Percentiles rank a stretch among this genome's conserved stretches.
Conservation (phyloP, 2,797 vertebrate species). For the Sciurus vulgaris region DNA sequence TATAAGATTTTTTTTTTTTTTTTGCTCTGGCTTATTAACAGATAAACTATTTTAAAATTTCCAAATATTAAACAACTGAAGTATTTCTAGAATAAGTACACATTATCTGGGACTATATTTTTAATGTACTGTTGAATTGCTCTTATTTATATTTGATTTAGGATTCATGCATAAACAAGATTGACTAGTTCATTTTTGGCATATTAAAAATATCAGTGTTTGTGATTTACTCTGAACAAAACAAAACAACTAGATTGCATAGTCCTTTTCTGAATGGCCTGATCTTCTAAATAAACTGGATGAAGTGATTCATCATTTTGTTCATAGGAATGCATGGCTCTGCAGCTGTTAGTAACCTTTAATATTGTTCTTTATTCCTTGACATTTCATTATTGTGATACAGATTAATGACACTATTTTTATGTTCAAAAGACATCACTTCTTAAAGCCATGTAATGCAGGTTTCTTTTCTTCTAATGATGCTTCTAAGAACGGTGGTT, state of each 20-base stretch:
- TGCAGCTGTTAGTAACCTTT: slow-evolving; percentile 44
- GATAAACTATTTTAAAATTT: not conserved
- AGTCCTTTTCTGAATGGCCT: not conserved
- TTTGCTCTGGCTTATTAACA: not conserved
- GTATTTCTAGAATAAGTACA: not conserved
- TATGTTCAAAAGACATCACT: slow-evolving; percentile 41
- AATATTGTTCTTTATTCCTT: slow-evolving; percentile 56
- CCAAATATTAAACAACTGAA: not conserved
- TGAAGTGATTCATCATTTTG: not conserved
- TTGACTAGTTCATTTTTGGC: not conserved
- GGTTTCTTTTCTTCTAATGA: not conserved
- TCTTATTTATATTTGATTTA: not conserved
- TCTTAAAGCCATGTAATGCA: slow-evolving; percentile 1
- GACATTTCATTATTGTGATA: slow-evolving; percentile 65
- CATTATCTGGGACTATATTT: not conserved
- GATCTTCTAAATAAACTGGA: not conserved
- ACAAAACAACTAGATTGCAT: not conserved
- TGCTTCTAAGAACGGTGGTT: not conserved
- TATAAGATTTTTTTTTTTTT: not conserved
- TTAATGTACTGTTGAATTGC: not conserved
- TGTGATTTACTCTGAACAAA: slow-evolving; percentile 18
- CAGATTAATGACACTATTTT: slow-evolving; percentile 61
- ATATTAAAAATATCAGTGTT: not conserved
- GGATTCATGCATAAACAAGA: not conserved
- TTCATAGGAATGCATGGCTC: not conserved